Percentiles rank a stretch among this genome's conserved stretches.
Evolutionary conservation across 2,113 vertebrate species (phyloP).

Genomic region (Nannobrachium achirus): DNA sequence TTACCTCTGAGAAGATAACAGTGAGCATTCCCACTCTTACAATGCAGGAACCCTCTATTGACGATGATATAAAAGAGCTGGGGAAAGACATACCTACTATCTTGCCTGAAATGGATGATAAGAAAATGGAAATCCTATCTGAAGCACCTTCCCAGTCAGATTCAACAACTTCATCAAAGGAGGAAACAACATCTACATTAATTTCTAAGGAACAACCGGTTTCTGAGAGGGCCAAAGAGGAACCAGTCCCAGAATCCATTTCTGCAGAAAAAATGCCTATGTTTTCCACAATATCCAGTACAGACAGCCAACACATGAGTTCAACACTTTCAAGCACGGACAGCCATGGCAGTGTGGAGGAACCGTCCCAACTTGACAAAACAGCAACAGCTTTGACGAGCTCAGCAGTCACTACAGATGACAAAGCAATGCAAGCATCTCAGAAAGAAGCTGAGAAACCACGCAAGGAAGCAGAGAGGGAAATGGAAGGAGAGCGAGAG

Average conservation of each 20-base stretch:
- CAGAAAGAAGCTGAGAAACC: constrained; percentile 54
- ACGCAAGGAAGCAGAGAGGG: constrained; percentile 74
- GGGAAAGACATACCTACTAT: constrained; percentile 37
- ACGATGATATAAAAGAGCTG: constrained; percentile 61
- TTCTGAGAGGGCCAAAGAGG: constrained; percentile 23
- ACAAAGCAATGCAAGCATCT: constrained; percentile 9
- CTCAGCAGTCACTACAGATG: constrained; percentile 13
- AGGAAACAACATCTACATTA: constrained; percentile 18
- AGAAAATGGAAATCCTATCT: constrained; percentile 44
- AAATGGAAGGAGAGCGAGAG: constrained; percentile 78
- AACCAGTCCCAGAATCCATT: constrained; percentile 16
- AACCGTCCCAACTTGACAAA: constrained; percentile 50
- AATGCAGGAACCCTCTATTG: constrained; percentile 68
- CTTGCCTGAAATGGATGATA: constrained; percentile 38
- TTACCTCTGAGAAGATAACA: constrained; percentile 29
- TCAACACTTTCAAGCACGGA: constrained; percentile 53
- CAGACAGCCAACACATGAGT: constrained; percentile 56
- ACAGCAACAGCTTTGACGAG: constrained; percentile 12
- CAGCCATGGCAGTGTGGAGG: constrained; percentile 57
- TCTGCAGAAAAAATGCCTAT: constrained; percentile 41
- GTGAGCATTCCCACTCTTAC: constrained; percentile 55
- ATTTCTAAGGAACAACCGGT: constrained; percentile 28
- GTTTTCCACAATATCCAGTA: constrained; percentile 46
- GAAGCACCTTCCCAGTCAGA: constrained; percentile 39
- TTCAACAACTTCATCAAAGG: constrained; percentile 35